Base-by-base conservation (phyloP, 2,113 vertebrate genomes). In the Centrocercus urophasianus region DNA sequence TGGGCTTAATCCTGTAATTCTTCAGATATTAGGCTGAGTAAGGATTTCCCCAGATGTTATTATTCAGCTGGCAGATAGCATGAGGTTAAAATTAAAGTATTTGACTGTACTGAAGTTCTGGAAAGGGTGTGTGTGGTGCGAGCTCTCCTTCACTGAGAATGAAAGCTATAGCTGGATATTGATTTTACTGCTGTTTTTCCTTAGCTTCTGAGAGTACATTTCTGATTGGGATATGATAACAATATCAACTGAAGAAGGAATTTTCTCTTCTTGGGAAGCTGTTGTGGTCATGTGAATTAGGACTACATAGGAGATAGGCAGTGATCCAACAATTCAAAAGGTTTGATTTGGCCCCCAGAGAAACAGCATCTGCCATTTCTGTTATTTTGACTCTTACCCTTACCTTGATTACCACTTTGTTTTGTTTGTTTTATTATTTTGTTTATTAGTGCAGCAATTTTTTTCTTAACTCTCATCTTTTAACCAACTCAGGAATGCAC, bases 101-200 rank as follows among this genome's bases (percentile, higher is more conserved):
- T 83, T 88, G 67, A 73, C 42, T 85, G 21, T 38, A 66, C 38
- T 30, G 65, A 54, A 73, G 25, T 28, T 27, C 48, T 38, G 67
- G 34, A 52, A 30, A 30, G 60, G 60, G 40, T 65, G 10, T 16
- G 22, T 80, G 64, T 48, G n/a, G 52, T 6, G 79, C 30, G 45
- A 72, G 40, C 57, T 89, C 54, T 85, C 34, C 18, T 20, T 85
- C 36, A 32, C 0, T 63, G 72, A 76, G 65, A 89, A 74, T 88
- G 70, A 93, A 93, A 95, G 66, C 74, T 93, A 93, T 52, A 89
- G 78, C 72, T 86, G 85, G 50, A 8, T 83, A 91, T 94, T 88
- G 90, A 94, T 95, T 94, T 88, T 86, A 83, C 56, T 90, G 76
- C 79, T 43, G 40, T 61, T 91, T 94, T 84, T 71, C 87, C 54